These are phyloP conservation scores for Amphiprion ocellaris DNA, from an alignment of 2,113 vertebrate genomes.

Conservation along the genomic window DNA sequence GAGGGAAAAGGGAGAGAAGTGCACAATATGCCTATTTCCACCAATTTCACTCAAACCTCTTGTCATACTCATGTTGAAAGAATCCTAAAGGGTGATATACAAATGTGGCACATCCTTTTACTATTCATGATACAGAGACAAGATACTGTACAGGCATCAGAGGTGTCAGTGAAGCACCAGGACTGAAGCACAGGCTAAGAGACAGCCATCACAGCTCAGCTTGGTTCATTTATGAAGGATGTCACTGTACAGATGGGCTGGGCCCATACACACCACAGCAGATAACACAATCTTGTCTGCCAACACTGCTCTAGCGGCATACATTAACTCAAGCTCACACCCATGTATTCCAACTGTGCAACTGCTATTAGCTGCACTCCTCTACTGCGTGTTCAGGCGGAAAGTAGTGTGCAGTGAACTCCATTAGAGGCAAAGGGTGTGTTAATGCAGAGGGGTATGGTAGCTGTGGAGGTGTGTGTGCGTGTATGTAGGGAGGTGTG, in stretches of 20 bases:
- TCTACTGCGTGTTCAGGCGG: constrained; percentile 60
- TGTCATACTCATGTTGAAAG: constrained; percentile 46
- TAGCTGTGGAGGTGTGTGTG: neutral
- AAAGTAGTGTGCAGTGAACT: constrained; percentile 71
- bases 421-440: constrained; percentile 74
- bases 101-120: constrained; percentile 55
- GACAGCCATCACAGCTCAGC: constrained; percentile 70
- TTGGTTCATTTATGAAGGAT: constrained; percentile 72
- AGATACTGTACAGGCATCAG: constrained; percentile 42
- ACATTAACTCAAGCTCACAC: constrained; percentile 76
- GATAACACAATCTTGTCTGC: constrained; percentile 72
- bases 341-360: constrained; percentile 68
- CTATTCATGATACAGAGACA: constrained; percentile 45
- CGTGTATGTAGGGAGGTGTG: neutral
- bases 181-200: constrained; percentile 51
- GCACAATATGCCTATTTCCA: constrained; percentile 42
- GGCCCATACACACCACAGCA: constrained; percentile 52
- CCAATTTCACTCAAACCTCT: constrained; percentile 61
- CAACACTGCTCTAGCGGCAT: constrained; percentile 74
- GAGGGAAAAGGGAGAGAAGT: constrained; percentile 4
- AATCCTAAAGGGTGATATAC: constrained; percentile 41
- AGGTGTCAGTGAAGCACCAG: constrained; percentile 52
- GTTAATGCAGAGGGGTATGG: constrained; percentile 53
- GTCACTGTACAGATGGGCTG: constrained; percentile 69
- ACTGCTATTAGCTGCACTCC: constrained; percentile 68